Conservation (phyloP, 2,888 invertebrate species). For the Drosophila meridiana region DNA sequence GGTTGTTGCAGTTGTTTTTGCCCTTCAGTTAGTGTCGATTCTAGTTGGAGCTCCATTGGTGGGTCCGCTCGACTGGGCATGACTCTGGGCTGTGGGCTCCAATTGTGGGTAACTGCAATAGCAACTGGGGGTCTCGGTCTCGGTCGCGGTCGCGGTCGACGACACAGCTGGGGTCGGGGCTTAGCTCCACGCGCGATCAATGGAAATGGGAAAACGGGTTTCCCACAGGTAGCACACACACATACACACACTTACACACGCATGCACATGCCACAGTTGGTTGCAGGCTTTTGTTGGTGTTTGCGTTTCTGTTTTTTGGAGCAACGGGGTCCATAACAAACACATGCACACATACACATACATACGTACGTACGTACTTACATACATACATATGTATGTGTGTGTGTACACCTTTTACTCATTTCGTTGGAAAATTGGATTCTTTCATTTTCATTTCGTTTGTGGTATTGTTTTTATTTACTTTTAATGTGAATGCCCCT, state of each 20-base stretch:
- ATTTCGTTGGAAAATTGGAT: not conserved
- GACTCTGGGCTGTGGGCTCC: not conserved
- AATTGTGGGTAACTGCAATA: not conserved
- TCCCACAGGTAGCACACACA: not conserved
- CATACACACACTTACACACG: not conserved
- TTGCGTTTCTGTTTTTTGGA: not conserved
- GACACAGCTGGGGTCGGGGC: not conserved
- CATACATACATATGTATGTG: not conserved
- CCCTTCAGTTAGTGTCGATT: not conserved
- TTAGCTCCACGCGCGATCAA: not conserved
- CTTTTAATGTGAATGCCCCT: not conserved
- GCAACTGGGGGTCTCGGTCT: constrained; percentile 2
- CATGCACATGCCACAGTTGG: not conserved
- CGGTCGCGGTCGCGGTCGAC: not conserved
- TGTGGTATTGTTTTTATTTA: not conserved
- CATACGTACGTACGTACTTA: not conserved
- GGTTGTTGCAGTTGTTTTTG: not conserved
- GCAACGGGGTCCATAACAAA: not conserved
- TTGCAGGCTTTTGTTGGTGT: not conserved
- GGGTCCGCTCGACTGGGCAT: not conserved
- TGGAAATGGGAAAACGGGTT: constrained; percentile 5
- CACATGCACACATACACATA: not conserved
- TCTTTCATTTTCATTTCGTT: constrained; percentile 1
- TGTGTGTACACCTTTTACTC: not conserved
- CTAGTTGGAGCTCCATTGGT: not conserved